phyloP scores from a whole-genome alignment of 1,140 invertebrate species.

The Venturia canescens region DNA sequence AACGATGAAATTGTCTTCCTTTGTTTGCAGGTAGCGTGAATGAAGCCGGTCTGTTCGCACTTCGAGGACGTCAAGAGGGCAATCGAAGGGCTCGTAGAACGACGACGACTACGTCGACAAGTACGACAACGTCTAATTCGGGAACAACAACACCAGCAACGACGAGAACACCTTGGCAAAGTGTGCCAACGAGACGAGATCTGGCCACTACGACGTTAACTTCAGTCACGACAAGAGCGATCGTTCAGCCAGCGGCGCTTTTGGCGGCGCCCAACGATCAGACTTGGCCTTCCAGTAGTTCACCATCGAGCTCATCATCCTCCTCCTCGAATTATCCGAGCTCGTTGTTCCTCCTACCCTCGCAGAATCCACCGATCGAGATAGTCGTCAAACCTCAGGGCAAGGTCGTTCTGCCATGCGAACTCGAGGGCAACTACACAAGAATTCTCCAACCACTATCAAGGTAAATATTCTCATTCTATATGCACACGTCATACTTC shows the following conservation, averaged over 20 bases:
- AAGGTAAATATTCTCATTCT: conserved; percentile 61
- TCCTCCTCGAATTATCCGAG: conserved; percentile 54
- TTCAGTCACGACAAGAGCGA: conserved; percentile 65
- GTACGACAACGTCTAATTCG: conserved; percentile 31
- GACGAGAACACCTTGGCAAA: conserved; percentile 46
- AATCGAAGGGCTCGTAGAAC: conserved; percentile 68
- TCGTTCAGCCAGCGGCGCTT: conserved; percentile 71
- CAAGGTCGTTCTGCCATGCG: conserved; percentile 73
- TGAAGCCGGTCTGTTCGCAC: conserved; percentile 71
- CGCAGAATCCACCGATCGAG: conserved; percentile 65
- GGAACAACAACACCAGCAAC: conserved; percentile 56
- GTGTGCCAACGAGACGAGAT: conserved; percentile 9
- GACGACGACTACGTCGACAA: conserved; percentile 54
- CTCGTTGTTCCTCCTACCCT: conserved; percentile 20
- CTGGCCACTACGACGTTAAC: conserved; percentile 57
- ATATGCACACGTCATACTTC: background rate
- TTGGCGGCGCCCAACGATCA: conserved; percentile 68
- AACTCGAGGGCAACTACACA: conserved; percentile 73
- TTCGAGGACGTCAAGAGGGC: conserved; percentile 71
- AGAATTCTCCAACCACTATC: conserved; percentile 67
- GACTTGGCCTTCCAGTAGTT: conserved; percentile 69
- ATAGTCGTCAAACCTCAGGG: conserved; percentile 72
- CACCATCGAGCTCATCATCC: conserved; percentile 60
- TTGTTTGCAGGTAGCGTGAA: conserved; percentile 69
- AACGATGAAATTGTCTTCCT: conserved; percentile 54